phyloP scores from a whole-genome alignment of 2,113 vertebrate genomes.

The Ondatra zibethicus region DNA sequence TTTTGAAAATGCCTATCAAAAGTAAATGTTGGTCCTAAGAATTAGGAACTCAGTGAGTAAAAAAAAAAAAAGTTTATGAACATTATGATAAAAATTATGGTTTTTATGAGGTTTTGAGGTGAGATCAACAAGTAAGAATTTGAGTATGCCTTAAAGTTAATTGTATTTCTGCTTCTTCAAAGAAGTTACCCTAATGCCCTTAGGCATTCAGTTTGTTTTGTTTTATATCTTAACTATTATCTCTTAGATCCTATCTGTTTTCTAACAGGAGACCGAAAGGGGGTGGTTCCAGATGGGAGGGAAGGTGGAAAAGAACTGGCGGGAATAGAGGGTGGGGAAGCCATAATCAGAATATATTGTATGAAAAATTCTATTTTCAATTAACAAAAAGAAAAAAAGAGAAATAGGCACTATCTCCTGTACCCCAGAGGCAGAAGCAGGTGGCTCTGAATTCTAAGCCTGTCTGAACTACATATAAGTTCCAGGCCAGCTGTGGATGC shows the following conservation, averaged over 20 bases:
- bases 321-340: neutral
- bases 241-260: neutral
- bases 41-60: neutral
- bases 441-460: neutral
- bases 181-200: slow-evolving; percentile 14
- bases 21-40: neutral
- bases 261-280: neutral
- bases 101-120: slow-evolving; percentile 33
- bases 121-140: slow-evolving; percentile 18
- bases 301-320: neutral
- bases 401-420: neutral
- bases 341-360: neutral
- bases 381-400: neutral
- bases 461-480: neutral
- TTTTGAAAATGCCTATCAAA: slow-evolving; percentile 48
- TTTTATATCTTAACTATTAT: neutral
- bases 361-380: neutral
- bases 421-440: neutral
- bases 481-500: neutral
- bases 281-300: neutral
- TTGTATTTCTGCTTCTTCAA: slow-evolving; percentile 22
- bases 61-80: slow-evolving; percentile 27
- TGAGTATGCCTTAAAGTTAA: slow-evolving; percentile 7
- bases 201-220: neutral
- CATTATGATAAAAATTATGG: neutral